phyloP scores from a whole-genome alignment of 2,797 vertebrate genomes.

The Cynopterus sphinx region DNA sequence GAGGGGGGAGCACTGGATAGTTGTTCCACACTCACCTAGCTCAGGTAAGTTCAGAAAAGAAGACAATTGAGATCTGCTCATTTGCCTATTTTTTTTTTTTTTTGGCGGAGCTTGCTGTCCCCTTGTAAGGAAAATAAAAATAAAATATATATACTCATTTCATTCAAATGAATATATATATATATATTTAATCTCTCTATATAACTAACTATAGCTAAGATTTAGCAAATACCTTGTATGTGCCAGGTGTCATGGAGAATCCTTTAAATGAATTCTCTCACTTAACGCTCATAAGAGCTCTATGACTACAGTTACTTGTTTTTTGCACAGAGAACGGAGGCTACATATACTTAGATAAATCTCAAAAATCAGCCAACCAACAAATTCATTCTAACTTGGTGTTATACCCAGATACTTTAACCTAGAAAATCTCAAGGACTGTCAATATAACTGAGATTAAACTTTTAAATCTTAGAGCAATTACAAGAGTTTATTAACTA shows the following conservation, averaged over 20 bases:
- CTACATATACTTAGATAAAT: background rate
- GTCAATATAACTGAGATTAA: background rate
- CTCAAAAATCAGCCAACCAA: background rate
- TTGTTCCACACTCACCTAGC: background rate
- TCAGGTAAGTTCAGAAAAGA: background rate
- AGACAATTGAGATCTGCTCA: background rate
- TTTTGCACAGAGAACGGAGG: background rate
- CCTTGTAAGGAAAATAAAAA: constrained; percentile 21
- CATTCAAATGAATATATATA: background rate
- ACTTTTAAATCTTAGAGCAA: background rate
- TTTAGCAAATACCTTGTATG: background rate
- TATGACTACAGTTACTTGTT: background rate
- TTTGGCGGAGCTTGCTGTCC: background rate
- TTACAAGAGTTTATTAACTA: background rate
- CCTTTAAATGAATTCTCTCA: constrained; percentile 15
- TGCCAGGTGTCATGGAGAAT: background rate
- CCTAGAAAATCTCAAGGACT: constrained; percentile 23
- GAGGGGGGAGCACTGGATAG: background rate
- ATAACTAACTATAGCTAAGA: background rate
- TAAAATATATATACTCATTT: background rate
- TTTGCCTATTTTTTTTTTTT: background rate
- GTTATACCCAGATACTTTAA: constrained; percentile 26
- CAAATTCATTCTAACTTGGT: background rate
- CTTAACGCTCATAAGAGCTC: background rate
- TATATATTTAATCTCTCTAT: background rate